phyloP scores from a whole-genome alignment of 1,140 invertebrate species.

The Trichonephila clavipes region DNA sequence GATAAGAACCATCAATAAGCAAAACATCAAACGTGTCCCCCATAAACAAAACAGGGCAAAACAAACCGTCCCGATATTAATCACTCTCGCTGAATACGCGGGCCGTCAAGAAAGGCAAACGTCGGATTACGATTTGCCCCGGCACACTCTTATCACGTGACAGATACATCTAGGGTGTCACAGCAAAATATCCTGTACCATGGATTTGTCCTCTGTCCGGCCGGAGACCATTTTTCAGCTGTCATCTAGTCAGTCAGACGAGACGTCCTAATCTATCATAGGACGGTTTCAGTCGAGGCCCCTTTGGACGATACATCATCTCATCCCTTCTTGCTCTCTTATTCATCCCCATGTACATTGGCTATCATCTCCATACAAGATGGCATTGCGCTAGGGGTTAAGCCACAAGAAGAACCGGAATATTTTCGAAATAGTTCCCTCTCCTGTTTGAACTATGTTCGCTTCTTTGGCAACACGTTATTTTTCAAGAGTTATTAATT shows the following conservation, averaged over 20 bases:
- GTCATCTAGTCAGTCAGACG: constrained; percentile 62
- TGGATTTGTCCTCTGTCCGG: constrained; percentile 66
- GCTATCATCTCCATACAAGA: neutral
- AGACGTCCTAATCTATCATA: constrained; percentile 73
- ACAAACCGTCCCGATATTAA: constrained; percentile 40
- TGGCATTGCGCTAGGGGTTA: neutral
- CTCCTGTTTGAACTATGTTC: neutral
- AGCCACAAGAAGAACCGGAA: neutral
- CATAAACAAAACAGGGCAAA: constrained; percentile 23
- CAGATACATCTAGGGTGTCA: constrained; percentile 74
- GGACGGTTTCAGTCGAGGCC: constrained; percentile 2
- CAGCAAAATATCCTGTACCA: constrained; percentile 68
- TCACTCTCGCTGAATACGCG: constrained; percentile 42
- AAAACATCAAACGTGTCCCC: constrained; percentile 15
- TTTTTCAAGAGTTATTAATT: no score
- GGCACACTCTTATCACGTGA: constrained; percentile 66
- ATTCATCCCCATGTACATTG: neutral
- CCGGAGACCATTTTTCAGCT: constrained; percentile 72
- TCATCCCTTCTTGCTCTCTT: constrained; percentile 24
- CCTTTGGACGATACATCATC: constrained; percentile 30
- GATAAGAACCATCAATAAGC: constrained; percentile 38
- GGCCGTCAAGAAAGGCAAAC: constrained; percentile 44
- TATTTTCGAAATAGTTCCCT: neutral
- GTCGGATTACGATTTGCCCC: constrained; percentile 35
- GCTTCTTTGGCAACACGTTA: neutral